Conservation (phyloP, 1,140 invertebrate species). For the Lucilia cuprina region DNA sequence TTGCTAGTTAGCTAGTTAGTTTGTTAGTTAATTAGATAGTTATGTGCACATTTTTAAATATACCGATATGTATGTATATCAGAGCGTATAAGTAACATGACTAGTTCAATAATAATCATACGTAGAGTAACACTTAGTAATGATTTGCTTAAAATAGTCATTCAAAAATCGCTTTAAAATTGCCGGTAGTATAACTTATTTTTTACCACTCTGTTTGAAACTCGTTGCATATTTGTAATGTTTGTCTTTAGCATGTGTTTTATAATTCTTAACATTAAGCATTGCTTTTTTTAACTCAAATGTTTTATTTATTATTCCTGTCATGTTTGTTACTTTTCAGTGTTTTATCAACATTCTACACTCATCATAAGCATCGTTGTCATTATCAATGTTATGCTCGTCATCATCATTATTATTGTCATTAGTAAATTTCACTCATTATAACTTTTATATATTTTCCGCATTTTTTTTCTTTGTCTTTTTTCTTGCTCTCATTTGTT, state of each 20-base stretch:
- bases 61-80: no score
- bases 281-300: not conserved
- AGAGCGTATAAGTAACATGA: no score
- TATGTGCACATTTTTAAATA: no score
- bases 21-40: no score
- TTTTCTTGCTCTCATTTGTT: not conserved
- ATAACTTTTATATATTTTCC: not conserved
- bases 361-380: no score
- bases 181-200: no score
- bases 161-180: no score
- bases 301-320: not conserved
- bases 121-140: no score
- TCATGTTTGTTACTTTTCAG: slow-evolving; percentile 1
- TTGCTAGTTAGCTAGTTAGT: no score
- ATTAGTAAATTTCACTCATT: not conserved
- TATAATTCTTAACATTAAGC: not conserved
- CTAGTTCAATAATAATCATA: no score
- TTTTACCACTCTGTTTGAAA: no score
- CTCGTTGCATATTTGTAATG: not conserved
- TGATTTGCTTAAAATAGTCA: no score
- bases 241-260: not conserved
- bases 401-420: slow-evolving; percentile 5
- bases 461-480: not conserved
- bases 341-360: not conserved
- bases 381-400: not conserved